phyloP scores from a whole-genome alignment of 2,888 invertebrate species.

The Mythimna loreyi region DNA sequence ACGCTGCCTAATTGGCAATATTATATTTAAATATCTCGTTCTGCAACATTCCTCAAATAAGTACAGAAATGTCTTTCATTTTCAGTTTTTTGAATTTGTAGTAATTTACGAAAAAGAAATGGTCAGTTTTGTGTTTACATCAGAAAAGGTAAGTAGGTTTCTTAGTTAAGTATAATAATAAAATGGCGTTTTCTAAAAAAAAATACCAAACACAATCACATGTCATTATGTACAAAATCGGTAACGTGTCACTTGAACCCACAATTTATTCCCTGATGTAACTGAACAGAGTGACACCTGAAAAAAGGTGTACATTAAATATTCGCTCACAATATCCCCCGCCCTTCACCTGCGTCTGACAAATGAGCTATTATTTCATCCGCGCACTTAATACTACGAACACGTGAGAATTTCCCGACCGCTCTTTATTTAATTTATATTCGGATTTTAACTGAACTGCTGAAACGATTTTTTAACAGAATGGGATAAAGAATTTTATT shows the following conservation, averaged over 20 bases:
- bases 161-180: no score
- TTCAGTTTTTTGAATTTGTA: no score
- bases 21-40: slow-evolving; percentile 39
- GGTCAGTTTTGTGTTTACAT: no score
- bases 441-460: slow-evolving; percentile 31
- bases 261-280: slow-evolving; percentile 33
- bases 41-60: background rate
- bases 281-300: slow-evolving; percentile 42
- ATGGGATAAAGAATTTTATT: slow-evolving; percentile 6
- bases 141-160: no score
- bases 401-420: slow-evolving; percentile 44
- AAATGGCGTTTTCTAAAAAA: background rate
- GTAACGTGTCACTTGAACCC: slow-evolving; percentile 4
- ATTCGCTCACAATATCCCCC: slow-evolving; percentile 42
- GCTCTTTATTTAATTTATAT: slow-evolving; percentile 51
- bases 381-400: slow-evolving; percentile 49
- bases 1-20: slow-evolving; percentile 45
- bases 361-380: slow-evolving; percentile 63
- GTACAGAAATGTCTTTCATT: background rate
- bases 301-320: slow-evolving; percentile 55
- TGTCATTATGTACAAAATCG: background rate
- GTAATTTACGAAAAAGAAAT: no score
- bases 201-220: background rate
- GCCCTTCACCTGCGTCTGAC: slow-evolving; percentile 55
- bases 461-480: slow-evolving; percentile 17